Base-by-base conservation (phyloP, 2,888 invertebrate genomes). In the Hemaris fuciformis region DNA sequence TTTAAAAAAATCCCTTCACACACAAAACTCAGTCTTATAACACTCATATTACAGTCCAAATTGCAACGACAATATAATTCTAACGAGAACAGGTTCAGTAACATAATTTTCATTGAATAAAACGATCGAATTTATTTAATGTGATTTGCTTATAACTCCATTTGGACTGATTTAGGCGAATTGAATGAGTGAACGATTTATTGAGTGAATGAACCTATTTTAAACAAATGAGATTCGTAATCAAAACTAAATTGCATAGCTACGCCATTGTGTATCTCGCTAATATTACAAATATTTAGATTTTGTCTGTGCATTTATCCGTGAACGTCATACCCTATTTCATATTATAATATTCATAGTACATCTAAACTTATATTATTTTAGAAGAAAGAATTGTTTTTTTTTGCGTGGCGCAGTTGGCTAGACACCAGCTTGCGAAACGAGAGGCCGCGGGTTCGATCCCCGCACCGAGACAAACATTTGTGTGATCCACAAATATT, bases 161-260 rank as follows among this genome's bases (percentile, higher is more conserved):
- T 48, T 48, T 25, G 48, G 25, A 25, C 22, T 23, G 45, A 46
- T 46, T 23, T 48, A 48, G 48, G 48, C n/a, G 48, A 48, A 25
- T 48, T 48, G 48, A 48, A 48, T 48, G 48, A 48, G 25, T 48
- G 46, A 48, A 48, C 25, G 48, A 48, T 48, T 48, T 48, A 48
- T 48, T 48, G 48, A 48, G 48, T 27, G 48, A 48, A n/a, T 48
- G 48, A 48, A 48, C 25, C 25, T 48, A 48, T 48, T 25, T 48
- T 48, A 25, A 25, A 48, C 48, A 48, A 48, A 48, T 48, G 48
- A 48, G 25, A 48, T 48, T 15, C 48, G 25, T 48, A 48, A 48
- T 48, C 25, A 48, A 25, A 48, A 15, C 48, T 25, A 48, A 48
- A 48, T 25, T 48, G 48, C 48, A 48, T 15, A n/a, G n/a, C n/a